phyloP scores from a whole-genome alignment of 2,797 vertebrate genomes.

The Anolis apletophallus region DNA sequence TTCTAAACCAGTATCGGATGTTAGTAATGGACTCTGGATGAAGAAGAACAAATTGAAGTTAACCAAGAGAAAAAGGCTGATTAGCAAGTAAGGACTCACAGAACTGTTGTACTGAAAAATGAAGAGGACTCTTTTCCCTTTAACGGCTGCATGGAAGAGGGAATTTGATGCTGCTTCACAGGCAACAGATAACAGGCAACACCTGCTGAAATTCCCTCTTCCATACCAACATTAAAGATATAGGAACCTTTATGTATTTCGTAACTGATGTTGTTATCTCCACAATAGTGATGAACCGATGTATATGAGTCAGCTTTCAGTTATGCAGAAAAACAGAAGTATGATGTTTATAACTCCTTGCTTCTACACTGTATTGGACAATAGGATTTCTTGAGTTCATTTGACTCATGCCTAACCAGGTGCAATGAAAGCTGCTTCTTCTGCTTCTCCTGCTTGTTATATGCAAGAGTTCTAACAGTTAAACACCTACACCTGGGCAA shows the following conservation, averaged over 20 bases:
- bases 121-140: too few relatives aligned
- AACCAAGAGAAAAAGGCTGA: too few relatives aligned
- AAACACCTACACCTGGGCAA: neutral
- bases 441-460: neutral
- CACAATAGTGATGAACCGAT: neutral
- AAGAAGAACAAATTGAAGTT: too few relatives aligned
- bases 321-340: neutral
- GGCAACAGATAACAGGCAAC: too few relatives aligned
- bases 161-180: too few relatives aligned
- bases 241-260: neutral
- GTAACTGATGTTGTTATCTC: neutral
- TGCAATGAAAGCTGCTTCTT: neutral
- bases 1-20: too few relatives aligned
- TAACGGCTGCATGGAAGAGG: too few relatives aligned
- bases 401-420: neutral
- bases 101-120: too few relatives aligned
- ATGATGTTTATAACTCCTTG: neutral
- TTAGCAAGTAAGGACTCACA: too few relatives aligned
- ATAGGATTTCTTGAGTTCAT: neutral
- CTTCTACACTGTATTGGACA: neutral
- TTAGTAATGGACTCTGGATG: too few relatives aligned
- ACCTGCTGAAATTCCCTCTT: too few relatives aligned
- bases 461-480: neutral
- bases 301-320: neutral
- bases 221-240: too few relatives aligned